phyloP scores from a whole-genome alignment of 2,113 vertebrate species.

The Alligator sinensis region DNA sequence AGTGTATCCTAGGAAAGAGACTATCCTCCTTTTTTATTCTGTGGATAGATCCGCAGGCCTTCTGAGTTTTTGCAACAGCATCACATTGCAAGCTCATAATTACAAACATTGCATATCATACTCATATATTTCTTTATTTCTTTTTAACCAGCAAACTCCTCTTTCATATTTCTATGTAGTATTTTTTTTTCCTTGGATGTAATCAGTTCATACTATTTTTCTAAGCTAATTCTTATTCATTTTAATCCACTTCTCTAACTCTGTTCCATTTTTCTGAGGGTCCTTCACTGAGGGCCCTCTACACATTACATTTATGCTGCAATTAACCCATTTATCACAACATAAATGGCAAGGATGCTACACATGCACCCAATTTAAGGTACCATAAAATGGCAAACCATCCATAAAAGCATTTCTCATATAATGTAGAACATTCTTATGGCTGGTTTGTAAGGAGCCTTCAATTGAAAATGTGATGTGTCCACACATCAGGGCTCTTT shows the following conservation, averaged over 20 bases:
- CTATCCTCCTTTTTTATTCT: not conserved
- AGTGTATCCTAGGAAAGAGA: not conserved
- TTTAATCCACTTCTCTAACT: not conserved
- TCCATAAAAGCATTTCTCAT: no score
- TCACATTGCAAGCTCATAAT: constrained; percentile 33
- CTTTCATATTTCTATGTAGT: not conserved
- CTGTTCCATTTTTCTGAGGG: not conserved
- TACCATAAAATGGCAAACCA: no score
- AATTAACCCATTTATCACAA: no score
- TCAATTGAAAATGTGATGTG: no score
- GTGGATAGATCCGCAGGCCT: not conserved
- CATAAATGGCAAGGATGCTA: no score
- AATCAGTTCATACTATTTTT: not conserved
- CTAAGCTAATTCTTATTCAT: not conserved
- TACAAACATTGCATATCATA: not conserved
- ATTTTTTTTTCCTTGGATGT: not conserved
- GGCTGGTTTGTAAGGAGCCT: no score
- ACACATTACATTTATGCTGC: no score
- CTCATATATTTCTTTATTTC: not conserved
- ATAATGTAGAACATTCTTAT: no score
- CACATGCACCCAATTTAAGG: no score
- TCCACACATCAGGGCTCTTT: no score
- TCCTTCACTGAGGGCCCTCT: not conserved
- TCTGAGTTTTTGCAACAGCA: constrained; percentile 31
- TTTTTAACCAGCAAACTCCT: not conserved